Evolutionary conservation across 2,113 vertebrate genomes (phyloP).

Genomic region (Oryctolagus cuniculus): DNA sequence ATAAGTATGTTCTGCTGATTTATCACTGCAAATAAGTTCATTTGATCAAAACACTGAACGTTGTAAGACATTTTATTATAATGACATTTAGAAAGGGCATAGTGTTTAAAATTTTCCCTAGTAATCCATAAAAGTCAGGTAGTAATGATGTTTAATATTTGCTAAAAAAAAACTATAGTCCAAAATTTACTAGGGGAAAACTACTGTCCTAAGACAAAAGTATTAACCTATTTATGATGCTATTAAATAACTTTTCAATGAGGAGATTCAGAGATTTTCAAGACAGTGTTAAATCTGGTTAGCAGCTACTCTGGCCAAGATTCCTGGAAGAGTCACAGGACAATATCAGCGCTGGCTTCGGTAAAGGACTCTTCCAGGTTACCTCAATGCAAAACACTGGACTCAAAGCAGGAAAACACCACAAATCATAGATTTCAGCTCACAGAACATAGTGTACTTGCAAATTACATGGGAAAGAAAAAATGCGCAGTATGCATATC

Average conservation of each 20-base stretch:
- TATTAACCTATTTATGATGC: neutral
- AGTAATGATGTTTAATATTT: neutral
- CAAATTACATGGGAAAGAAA: neutral
- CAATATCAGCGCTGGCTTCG: neutral
- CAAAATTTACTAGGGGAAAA: neutral
- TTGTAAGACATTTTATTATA: neutral
- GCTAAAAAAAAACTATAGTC: neutral
- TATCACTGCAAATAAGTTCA: neutral
- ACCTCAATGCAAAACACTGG: neutral
- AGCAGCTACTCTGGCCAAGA: neutral
- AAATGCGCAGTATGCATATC: too few relatives aligned
- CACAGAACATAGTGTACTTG: neutral
- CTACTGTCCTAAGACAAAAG: neutral
- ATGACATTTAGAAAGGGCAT: neutral
- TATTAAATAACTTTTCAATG: conserved; percentile 11
- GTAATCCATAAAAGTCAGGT: neutral
- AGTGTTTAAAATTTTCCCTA: neutral
- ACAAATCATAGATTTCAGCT: neutral
- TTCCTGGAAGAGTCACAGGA: neutral
- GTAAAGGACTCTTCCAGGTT: neutral
- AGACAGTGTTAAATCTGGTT: neutral
- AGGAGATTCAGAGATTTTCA: neutral
- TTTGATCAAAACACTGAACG: neutral
- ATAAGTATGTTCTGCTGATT: neutral
- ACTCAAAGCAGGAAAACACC: neutral